phyloP scores from a whole-genome alignment of 1,140 invertebrate genomes.

The Andrena cerasifolii region DNA sequence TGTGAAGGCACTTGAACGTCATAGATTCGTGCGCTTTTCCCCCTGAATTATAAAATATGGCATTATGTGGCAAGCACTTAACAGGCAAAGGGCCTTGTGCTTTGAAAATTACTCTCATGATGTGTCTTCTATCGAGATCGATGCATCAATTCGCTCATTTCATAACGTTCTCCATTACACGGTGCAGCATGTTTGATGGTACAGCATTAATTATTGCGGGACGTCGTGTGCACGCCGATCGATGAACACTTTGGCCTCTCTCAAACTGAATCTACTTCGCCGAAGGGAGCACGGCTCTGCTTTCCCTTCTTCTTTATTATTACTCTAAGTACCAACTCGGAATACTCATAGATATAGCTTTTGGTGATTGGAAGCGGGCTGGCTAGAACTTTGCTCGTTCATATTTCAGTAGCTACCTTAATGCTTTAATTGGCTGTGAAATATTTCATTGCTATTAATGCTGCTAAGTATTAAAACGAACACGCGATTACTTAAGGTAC shows the following conservation, averaged over 20 bases:
- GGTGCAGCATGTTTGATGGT: slow-evolving; percentile 1
- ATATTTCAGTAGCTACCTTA: no score
- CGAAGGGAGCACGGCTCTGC: not conserved
- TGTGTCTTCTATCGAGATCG: slow-evolving; percentile 1
- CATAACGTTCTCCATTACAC: slow-evolving; percentile 22
- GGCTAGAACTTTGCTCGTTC: no score
- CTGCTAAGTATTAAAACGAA: no score
- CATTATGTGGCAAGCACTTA: not conserved
- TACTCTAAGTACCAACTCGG: no score
- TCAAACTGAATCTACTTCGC: not conserved
- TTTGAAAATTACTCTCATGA: slow-evolving; percentile 19
- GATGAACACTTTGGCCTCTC: not conserved
- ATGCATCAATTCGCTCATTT: slow-evolving; percentile 9
- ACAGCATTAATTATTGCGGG: slow-evolving; percentile 10
- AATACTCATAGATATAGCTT: no score
- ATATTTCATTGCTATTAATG: no score
- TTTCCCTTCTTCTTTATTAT: no score
- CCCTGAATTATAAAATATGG: not conserved
- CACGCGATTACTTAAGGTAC: no score
- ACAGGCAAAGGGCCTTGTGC: not conserved
- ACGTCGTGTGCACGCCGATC: not conserved
- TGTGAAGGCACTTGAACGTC: no score
- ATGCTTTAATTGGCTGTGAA: no score
- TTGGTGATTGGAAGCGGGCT: no score
- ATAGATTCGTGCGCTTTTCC: not conserved